These are phyloP conservation scores for Noctua pronuba DNA, from an alignment of 2,888 invertebrate species.

Conservation along the genomic window DNA sequence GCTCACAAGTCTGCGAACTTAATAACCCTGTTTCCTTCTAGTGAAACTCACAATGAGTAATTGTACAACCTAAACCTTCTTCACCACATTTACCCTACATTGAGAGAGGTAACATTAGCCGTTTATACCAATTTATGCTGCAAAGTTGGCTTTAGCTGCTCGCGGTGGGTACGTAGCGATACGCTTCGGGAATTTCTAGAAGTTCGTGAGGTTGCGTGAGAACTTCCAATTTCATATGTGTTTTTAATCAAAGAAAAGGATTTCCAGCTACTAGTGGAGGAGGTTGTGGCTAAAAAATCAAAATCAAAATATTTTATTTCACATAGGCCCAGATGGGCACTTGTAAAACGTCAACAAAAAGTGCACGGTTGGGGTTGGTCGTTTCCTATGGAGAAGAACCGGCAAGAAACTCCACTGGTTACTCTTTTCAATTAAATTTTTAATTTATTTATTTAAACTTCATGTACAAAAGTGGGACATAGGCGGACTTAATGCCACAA, in stretches of 20 bases:
- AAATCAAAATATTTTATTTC: too few relatives aligned
- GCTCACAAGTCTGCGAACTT: neutral
- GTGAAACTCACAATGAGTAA: neutral
- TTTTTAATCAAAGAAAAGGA: constrained; percentile 17
- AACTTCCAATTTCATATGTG: constrained; percentile 32
- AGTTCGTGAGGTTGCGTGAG: constrained; percentile 18
- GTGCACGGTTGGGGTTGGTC: too few relatives aligned
- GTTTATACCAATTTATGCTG: constrained; percentile 74
- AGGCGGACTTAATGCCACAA: too few relatives aligned
- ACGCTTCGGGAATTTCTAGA: constrained; percentile 30
- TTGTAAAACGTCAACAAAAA: too few relatives aligned
- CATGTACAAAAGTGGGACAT: too few relatives aligned
- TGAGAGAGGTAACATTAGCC: constrained; percentile 69
- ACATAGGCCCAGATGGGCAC: too few relatives aligned
- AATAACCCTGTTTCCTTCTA: neutral
- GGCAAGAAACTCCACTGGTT: too few relatives aligned
- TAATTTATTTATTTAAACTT: too few relatives aligned
- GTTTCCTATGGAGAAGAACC: too few relatives aligned
- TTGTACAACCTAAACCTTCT: constrained; percentile 22
- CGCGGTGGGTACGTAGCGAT: constrained; percentile 38
- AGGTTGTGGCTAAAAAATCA: too few relatives aligned
- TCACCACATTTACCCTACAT: constrained; percentile 45
- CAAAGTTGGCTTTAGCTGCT: constrained; percentile 65
- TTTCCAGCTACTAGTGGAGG: too few relatives aligned
- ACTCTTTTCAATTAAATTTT: too few relatives aligned